Evolutionary conservation across 1,140 invertebrate species (phyloP), one percentile per base, ranked within the genome.

Genomic region (Melipona quadrifasciata): DNA sequence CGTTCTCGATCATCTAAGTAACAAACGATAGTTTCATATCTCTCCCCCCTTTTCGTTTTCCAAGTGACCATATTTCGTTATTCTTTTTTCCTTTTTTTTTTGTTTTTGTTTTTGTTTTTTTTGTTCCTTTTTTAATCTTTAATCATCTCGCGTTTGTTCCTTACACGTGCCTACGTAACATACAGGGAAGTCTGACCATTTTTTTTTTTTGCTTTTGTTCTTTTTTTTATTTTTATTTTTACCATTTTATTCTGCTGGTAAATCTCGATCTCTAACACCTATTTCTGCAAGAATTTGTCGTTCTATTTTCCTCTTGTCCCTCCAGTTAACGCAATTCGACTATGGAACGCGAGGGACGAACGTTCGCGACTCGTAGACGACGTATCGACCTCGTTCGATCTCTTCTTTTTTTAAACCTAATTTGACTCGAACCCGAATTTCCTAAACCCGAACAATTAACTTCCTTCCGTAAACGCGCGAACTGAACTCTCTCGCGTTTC

Each of bases 1-100:
- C 93, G 91, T 94, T 94, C 92, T 94, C 90, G 92, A 94, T 94
- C 93, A 94, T 94, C 94, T 94, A 94, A 93, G 92, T 94, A 95
- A 94, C 94, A 95, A 95, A 94, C 94, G 93, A 95, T 94, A 94
- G 93, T 94, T 89, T 47, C 57, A 93, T 90, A 72, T 90, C 73
- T 64, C 57, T 72, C 84, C 73, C 65, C 85, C 78, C 64, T 84
- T 83, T 81, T 82, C 81, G 68, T 76, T 91, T 24, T 82, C 76
- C 72, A 88, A 88, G 81, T 90, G 86, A 89, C 79, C 83, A 73
- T 82, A 80, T 85, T 83, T 74, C 80, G 70, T 77, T 86, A 80
- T 64, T 74, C 77, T 84, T 74, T 86, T 86, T 77, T 88, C 75
- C 3, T 74, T 75, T 82, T 79, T 87, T 89, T 84, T 90, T 79